Evolutionary conservation across 2,113 vertebrate species (phyloP), one percentile per base, ranked within the genome.

Genomic region (Alligator mississippiensis): DNA sequence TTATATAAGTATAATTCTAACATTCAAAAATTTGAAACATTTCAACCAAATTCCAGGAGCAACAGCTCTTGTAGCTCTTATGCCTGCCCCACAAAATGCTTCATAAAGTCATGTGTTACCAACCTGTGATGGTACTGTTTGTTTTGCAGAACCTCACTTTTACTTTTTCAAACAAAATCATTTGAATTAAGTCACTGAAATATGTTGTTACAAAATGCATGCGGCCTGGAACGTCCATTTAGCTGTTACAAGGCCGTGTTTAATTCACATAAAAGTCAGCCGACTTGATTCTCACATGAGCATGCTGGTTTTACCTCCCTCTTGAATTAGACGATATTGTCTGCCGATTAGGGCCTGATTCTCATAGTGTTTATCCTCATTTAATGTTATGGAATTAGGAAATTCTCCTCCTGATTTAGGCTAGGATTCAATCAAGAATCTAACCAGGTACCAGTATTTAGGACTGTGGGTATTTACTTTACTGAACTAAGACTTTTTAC

Each of bases 61-160:
- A 94, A 14, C 59, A 2, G 3, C 21, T 88, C 55, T 85, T 96
- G 93, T 10, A 90, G 88, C 82, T 84, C 85, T 75, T 90, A 87
- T 86, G 88, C 61, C 21, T 94, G 87, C 47, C 47, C 47, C 47
- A 47, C 38, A 84, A 94, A 95, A 94, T 59, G 75, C 85, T 92
- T 66, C 21, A 93, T 74, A n/a, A 88, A 94, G 82, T 77, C 94
- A 92, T 76, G 30, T 95, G 92, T 92, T 93, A 93, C 95, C 94
- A 92, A 80, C 90, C 88, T 87, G 90, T 89, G 92, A 80, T 93
- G 93, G 86, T 91, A 58, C 30, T 58, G 28, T 78, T 88, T 89
- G 47, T 47, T 92, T 85, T 91, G 91, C 90, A 90, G 93, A 94
- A 93, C 75, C 68, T 66, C 84, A 60, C 64, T 94, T 94, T 90